Evolutionary conservation across 2,113 vertebrate species (phyloP), one percentile per base, ranked within the genome.

Genomic region (Trichechus manatus): DNA sequence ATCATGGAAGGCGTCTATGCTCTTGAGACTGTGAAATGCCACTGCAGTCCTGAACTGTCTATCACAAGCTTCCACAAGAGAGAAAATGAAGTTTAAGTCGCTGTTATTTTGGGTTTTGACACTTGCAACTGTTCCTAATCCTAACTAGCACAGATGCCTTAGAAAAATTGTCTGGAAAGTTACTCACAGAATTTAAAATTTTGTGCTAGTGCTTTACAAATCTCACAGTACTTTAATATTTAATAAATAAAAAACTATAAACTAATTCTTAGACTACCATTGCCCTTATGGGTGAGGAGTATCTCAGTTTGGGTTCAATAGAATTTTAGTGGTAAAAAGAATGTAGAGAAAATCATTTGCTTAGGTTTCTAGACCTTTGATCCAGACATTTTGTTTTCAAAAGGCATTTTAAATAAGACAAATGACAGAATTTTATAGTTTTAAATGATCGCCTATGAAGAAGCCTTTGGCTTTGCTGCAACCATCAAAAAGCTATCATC

Each of bases 201-300:
- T 87, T 82, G 80, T 42, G 66, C n/a, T 10, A 66, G 29, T 64
- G 70, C 27, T 87, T 87, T 68, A 68, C 11, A 92, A 59, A 11
- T 95, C 31, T 83, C 47, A 42, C 5, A 85, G 36, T 1, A 92
- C 78, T 97, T 97, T 70, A 95, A 85, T 87, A 95, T 64, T 97
- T 96, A 95, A 95, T 42, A 13, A 77, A 75, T 63, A 85, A 79
- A 93, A 94, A 92, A 3, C 61, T 50, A 75, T 83, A 68, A 81
- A 64, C 53, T 87, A 42, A 17, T 56, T 72, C 59, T 47, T 88
- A 25, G 31, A 92, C 72, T 61, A 92, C 11, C 33, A 39, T 31
- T 47, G 47, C 19, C 25, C 20, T 95, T 89, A 39, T 72, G n/a
- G 5, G 53, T 66, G 1, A 33, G 89, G 25, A 31, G 33, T 86